Evolutionary conservation across 2,888 invertebrate genomes (phyloP), one percentile per base, ranked within the genome.

Genomic region (Temnothorax unifasciatus): DNA sequence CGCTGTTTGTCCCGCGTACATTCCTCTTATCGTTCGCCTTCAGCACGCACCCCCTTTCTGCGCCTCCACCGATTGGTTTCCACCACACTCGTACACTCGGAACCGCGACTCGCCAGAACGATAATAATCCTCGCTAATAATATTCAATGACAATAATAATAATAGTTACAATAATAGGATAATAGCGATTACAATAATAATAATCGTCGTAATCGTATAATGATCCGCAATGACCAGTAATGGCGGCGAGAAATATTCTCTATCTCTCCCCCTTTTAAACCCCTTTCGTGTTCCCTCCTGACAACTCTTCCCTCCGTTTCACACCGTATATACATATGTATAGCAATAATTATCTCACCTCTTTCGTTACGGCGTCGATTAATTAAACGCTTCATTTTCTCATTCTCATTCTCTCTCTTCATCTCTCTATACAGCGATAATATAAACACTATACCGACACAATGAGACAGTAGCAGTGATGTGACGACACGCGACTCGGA

Each of bases 321-420:
- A 50, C 64, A n/a, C 63, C 38, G 47, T 91, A 91, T 91, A 86
- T 92, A 92, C 91, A 92, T 91, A 92, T 92, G 86, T 90, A 90
- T 90, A 91, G 85, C 77, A 82, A 86, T 83, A 82, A 76, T 69
- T 75, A 64, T 75, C 57, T 69, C 82, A 75, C 61, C 44, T 79
- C 63, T 34, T 59, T 75, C 75, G 63, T 21, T 66, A 79, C 64
- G 66, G 71, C 47, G n/a, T 61, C 79, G 76, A 38, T 73, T 82
- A 74, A 47, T 76, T 63, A 54, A 84, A 84, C 74, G 57, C 50
- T 44, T 44, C 54, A 41, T 29, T 59, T 66, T 66, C 73, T 44
- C 50, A 21, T n/a, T n/a, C 64, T 57, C 38, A n/a, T 34, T 79
- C 52, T 68, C 11, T 38, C 69, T 38, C 68, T 59, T 34, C n/a